phyloP scores from a whole-genome alignment of 2,888 invertebrate genomes.

The Papilio gigon region DNA sequence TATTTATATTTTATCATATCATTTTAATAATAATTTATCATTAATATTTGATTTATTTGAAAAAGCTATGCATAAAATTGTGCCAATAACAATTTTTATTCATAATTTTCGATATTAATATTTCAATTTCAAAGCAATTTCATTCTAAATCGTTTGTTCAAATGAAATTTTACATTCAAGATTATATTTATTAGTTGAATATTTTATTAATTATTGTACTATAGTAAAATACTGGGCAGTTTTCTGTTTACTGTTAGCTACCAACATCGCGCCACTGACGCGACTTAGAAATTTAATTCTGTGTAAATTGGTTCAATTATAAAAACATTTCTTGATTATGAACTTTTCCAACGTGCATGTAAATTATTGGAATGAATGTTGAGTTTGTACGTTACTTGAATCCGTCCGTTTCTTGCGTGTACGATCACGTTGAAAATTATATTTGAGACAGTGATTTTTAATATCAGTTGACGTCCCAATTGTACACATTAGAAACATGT shows the following conservation, averaged over 20 bases:
- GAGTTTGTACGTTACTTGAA: not conserved
- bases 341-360: too few species aligned
- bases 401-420: not conserved
- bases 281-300: not conserved
- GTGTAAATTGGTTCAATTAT: too few species aligned
- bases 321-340: too few species aligned
- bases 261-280: not conserved
- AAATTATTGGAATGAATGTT: not conserved
- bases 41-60: too few species aligned
- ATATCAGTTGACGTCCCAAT: not conserved
- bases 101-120: not conserved
- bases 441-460: not conserved
- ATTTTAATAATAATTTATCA: not conserved
- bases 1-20: not conserved
- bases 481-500: too few species aligned
- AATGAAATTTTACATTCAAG: not conserved
- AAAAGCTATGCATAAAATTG: not conserved
- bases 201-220: constrained; percentile 12
- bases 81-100: not conserved
- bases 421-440: not conserved
- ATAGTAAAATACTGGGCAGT: constrained; percentile 14
- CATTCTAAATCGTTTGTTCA: not conserved
- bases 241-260: not conserved
- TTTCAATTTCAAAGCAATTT: not conserved
- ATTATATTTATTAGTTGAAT: not conserved